Base-by-base conservation (phyloP, 2,113 vertebrate genomes). In the Seriola dumerili region DNA sequence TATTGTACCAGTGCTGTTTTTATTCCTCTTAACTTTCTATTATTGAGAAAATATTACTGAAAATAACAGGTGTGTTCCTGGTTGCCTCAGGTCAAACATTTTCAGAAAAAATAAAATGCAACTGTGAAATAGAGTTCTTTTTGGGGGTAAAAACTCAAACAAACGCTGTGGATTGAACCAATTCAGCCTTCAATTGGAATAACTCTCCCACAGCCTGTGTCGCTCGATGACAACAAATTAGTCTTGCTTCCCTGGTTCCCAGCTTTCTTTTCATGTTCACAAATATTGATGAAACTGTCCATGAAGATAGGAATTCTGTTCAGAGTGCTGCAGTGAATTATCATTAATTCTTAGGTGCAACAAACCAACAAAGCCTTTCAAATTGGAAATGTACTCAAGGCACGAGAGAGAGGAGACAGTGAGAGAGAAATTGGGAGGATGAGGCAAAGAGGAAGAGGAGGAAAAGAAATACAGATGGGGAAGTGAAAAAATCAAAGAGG, bases 231-330 rank as follows among this genome's bases (percentile, higher is more conserved):
- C 73, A 82, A 68, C 74, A 65, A 74, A 84, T 91, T 78, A 85
- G 77, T 85, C 75, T 65, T 46, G 54, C 83, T 82, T 73, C 71
- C 48, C 70, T 68, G 61, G 58, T 66, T 83, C 48, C 59, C 19
- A 38, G 55, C 36, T 78, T 82, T 83, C 61, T 77, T 80, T 81
- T 74, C 66, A 85, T 77, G 68, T 80, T 78, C 59, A 66, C 72
- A 89, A 73, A 78, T 75, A 79, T 85, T 78, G 76, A 85, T 78
- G 72, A 67, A 85, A 87, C 80, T 82, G 64, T 72, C 80, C 76
- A 54, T 84, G 54, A 68, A 76, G 74, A 88, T 7, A 23, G 67
- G 62, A 83, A 88, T 90, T 83, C 48, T 67, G 64, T 72, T 79
- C 4, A 7, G 62, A 70, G 42, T 44, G 66, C 48, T 70, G 85